A percentile compares a stretch with the other conserved stretches of the same genome.
These are phyloP conservation scores for Acleris holmiana DNA, from an alignment of 2,888 invertebrate species.

Conservation along the genomic window DNA sequence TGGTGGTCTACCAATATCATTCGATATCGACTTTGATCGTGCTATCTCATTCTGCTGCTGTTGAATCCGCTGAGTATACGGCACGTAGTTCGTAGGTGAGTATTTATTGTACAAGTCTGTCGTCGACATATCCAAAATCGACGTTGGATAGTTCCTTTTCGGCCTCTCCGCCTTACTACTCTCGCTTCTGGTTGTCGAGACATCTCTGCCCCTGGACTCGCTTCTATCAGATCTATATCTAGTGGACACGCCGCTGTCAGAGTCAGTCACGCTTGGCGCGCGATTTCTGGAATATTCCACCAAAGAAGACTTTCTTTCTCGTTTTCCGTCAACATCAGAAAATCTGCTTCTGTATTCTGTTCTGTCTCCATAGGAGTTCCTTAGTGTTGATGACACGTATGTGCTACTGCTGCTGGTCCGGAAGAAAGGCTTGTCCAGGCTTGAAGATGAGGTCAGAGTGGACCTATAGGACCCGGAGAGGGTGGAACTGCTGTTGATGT, in stretches of 20 bases:
- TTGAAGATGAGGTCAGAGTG: constrained; percentile 72
- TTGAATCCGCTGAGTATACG: constrained; percentile 77
- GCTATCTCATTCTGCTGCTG: constrained; percentile 68
- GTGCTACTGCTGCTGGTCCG: constrained; percentile 71
- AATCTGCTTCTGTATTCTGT: constrained; percentile 71
- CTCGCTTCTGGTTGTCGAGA: constrained; percentile 82
- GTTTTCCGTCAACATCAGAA: constrained; percentile 71
- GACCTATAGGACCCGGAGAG: constrained; percentile 79
- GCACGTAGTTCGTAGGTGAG: constrained; percentile 90
- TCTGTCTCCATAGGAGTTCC: constrained; percentile 64
- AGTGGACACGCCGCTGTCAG: constrained; percentile 73
- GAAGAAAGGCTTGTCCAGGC: constrained; percentile 83
- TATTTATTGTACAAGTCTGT: constrained; percentile 90
- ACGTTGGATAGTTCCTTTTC: constrained; percentile 68
- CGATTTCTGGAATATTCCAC: constrained; percentile 68
- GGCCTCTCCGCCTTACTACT: constrained; percentile 74
- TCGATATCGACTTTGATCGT: constrained; percentile 83
- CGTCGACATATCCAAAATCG: constrained; percentile 83
- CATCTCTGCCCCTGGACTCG: constrained; percentile 81
- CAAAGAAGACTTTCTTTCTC: constrained; percentile 70
- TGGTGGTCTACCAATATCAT: constrained; percentile 83
- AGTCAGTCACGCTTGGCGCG: constrained; percentile 76
- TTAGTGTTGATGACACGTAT: constrained; percentile 65
- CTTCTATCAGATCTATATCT: constrained; percentile 72
- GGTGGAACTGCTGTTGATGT: constrained; percentile 74